Percentiles rank a stretch among this genome's conserved stretches.
These are phyloP conservation scores for Hybognathus amarus DNA, from an alignment of 2,797 vertebrate species.

Conservation along the genomic window DNA sequence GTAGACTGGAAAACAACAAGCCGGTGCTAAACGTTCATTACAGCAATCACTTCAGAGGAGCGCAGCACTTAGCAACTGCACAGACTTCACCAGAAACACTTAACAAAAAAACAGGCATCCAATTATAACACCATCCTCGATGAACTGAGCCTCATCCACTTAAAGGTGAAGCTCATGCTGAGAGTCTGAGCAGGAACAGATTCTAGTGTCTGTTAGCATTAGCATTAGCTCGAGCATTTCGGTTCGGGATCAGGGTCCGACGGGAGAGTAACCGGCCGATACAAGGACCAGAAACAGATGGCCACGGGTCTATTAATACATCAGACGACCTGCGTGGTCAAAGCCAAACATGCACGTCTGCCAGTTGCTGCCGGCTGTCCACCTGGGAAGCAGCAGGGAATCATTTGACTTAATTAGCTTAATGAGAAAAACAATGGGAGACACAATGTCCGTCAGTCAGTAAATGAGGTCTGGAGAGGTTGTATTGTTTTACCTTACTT, in stretches of 20 bases:
- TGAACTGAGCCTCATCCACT: conserved; percentile 13
- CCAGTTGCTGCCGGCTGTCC: conserved; percentile 60
- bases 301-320: conserved; percentile 54
- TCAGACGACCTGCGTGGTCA: conserved; percentile 48
- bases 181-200: conserved; percentile 39
- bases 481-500: conserved; percentile 7
- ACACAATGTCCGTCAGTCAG: conserved; percentile 70
- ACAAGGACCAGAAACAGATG: conserved; percentile 57
- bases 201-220: conserved; percentile 45
- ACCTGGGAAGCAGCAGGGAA: conserved; percentile 64
- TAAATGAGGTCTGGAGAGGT: conserved; percentile 58
- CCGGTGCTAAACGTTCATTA: conserved; percentile 65
- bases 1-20: conserved; percentile 54
- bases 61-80: conserved; percentile 72
- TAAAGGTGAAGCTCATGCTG: conserved; percentile 20
- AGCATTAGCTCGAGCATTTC: conserved; percentile 37
- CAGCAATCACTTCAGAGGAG: conserved; percentile 69
- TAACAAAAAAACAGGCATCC: conserved; percentile 64
- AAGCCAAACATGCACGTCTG: conserved; percentile 40
- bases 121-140: conserved; percentile 56
- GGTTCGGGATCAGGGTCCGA: conserved; percentile 26
- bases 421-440: conserved; percentile 70
- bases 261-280: conserved; percentile 44
- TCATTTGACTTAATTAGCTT: conserved; percentile 70
- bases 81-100: conserved; percentile 69